A percentile compares a stretch with the other conserved stretches of the same genome.
Evolutionary conservation across 2,888 invertebrate genomes (phyloP).

Genomic region (Nephrocerus scutellatus): DNA sequence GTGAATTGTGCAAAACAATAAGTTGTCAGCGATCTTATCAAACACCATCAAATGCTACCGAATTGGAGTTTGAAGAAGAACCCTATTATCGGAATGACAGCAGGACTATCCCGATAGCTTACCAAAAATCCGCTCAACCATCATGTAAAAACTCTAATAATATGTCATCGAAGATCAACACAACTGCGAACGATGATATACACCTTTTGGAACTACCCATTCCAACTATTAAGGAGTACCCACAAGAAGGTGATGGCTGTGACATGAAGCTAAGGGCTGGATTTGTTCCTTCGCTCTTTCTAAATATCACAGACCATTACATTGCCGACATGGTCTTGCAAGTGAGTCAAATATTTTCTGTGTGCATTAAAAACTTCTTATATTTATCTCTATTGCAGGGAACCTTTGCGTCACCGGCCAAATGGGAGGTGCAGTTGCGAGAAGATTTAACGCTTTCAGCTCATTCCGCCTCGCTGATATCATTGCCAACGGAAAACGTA

Average conservation of each 20-base stretch:
- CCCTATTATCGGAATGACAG: slow-evolving; percentile 16
- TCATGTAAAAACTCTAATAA: slow-evolving; percentile 14
- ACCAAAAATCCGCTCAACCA: too few species aligned
- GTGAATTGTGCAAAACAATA: slow-evolving; percentile 51
- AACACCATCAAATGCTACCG: slow-evolving; percentile 73
- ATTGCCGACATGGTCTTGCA: slow-evolving; percentile 71
- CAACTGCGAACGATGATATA: slow-evolving; percentile 31
- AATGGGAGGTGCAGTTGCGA: slow-evolving; percentile 55
- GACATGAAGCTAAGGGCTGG: slow-evolving; percentile 46
- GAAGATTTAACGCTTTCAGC: slow-evolving; percentile 51
- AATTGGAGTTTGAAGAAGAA: slow-evolving; percentile 55
- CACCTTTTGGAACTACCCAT: slow-evolving; percentile 43
- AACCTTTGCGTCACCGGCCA: slow-evolving; percentile 51
- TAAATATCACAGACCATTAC: slow-evolving; percentile 59
- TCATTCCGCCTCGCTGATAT: slow-evolving; percentile 55
- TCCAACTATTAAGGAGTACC: slow-evolving; percentile 46
- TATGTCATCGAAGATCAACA: slow-evolving; percentile 6
- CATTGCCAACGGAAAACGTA: slow-evolving; percentile 67
- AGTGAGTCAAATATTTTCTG: slow-evolving; percentile 44
- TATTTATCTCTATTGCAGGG: slow-evolving; percentile 44
- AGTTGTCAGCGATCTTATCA: slow-evolving; percentile 58
- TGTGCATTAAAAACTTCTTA: slow-evolving; percentile 10
- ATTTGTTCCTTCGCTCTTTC: slow-evolving; percentile 56
- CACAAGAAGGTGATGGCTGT: slow-evolving; percentile 35
- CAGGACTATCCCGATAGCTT: slow-evolving; percentile 3